Base-by-base conservation (phyloP, 2,888 invertebrate genomes). In the Nomada fabriciana region DNA sequence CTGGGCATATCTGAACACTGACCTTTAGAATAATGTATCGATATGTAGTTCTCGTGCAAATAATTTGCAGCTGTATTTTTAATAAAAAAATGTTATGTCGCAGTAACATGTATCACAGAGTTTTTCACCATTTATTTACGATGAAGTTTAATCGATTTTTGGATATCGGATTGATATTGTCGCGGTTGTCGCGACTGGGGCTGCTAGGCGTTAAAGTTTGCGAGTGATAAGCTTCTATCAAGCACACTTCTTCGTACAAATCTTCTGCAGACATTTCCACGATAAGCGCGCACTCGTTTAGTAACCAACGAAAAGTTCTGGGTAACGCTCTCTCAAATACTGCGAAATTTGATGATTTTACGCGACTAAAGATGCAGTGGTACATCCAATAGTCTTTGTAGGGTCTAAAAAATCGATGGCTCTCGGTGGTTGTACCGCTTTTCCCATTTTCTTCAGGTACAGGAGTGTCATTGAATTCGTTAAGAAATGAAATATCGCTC, bases 331-430 rank as follows among this genome's bases (percentile, higher is more conserved):
- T 91, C 59, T 93, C 91, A 18, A 93, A 85, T 59, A 88, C 23
- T 36, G 91, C 89, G 65, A 93, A 93, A 78, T 90, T 90, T 52
- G 90, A 90, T 11, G 86, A 76, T 25, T 87, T 91, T 3, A 92
- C 90, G 3, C 89, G 89, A 70, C 89, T 90, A 55, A 91, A 90
- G 15, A 88, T 81, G 69, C 92, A 92, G n/a, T 94, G 92, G 36
- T 92, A 90, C 83, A 93, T 89, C 94, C 94, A 94, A 76, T 94
- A 94, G 67, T 94, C 88, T 71, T 87, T 90, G 69, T 87, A 92
- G 2, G 93, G 92, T 53, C 90, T 81, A 59, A 90, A 92, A 4
- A 92, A 83, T 53, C 61, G 84, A 2, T 75, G 13, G 42, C 10
- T 15, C 2, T 52, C 10, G 1, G 73, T 50, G 3, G 0, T 2